Evolutionary conservation across 2,888 invertebrate species (phyloP), one percentile per base, ranked within the genome.

Genomic region (Hyles lineata): DNA sequence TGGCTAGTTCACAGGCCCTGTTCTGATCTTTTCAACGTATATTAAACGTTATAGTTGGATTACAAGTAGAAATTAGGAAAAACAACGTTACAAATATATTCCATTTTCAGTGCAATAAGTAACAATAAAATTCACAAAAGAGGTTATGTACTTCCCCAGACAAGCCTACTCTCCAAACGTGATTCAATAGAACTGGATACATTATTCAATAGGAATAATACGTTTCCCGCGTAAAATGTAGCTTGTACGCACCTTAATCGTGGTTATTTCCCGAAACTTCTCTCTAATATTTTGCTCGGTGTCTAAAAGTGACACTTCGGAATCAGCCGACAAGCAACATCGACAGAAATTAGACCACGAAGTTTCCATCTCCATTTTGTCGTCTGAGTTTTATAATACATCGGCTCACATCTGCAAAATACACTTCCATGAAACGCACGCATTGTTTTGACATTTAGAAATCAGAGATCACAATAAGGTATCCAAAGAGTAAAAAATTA

Each of bases 401-500:
- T 77, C 86, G 83, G 82, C 80, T 83, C 80, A 89, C 84, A 82
- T 82, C 94, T 94, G 91, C 82, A 92, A 94, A 87, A 85, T 82
- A 76, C 76, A 77, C 80, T 81, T 85, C 82, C 85, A 83, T 76
- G 80, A 80, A 76, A 81, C 74, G 76, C 76, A 83, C 78, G 78
- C 92, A 93, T 91, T 90, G 90, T 92, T 91, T 87, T 92, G 92
- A 92, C 90, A 90, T 83, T 79, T 78, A 83, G 83, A 82, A 87
- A 89, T 90, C 92, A 92, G 80, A 91, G 90, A 91, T 88, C 86
- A 92, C 86, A 89, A 86, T 85, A 80, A 80, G 79, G 81, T 85
- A 86, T 89, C 93, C 94, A 94, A 92, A 94, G 94, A 94, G 92
- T 90, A 92, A 90, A 71, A 90, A 91, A 92, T 94, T 93, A 95